These are phyloP conservation scores for Dipodomys stephensi DNA, from an alignment of 2,113 vertebrate species.

Conservation along the genomic window DNA sequence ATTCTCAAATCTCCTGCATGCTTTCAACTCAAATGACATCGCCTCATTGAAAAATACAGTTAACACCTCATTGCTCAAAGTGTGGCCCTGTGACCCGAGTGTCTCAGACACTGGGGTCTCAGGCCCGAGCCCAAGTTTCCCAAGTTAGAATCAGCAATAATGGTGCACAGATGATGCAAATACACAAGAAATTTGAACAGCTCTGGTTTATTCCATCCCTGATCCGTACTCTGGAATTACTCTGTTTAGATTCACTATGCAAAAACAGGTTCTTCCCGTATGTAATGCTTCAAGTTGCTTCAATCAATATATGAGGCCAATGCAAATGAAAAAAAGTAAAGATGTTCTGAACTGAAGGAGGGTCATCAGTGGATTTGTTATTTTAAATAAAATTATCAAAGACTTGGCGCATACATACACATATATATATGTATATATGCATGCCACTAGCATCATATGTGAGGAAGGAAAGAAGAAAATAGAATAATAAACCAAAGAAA, in stretches of 20 bases:
- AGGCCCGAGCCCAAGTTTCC: neutral
- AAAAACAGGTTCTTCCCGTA: neutral
- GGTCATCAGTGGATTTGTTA: neutral
- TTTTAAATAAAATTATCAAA: slow-evolving; percentile 9
- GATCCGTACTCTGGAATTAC: neutral
- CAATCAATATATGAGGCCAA: neutral
- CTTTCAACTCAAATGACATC: slow-evolving; percentile 18
- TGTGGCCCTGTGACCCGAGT: neutral
- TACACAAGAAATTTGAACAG: neutral
- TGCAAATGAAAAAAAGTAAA: neutral
- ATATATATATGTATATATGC: neutral
- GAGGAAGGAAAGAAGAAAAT: neutral
- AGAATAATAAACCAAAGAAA: neutral
- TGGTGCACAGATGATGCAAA: neutral
- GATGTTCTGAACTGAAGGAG: neutral
- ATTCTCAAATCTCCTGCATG: slow-evolving; percentile 12
- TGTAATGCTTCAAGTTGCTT: neutral
- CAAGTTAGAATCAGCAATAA: neutral
- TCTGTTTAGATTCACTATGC: neutral
- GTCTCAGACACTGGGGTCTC: neutral
- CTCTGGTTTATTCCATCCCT: neutral
- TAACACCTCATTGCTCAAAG: neutral
- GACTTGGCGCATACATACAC: neutral
- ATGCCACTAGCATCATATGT: neutral
- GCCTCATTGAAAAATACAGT: neutral